phyloP scores from a whole-genome alignment of 2,888 invertebrate species.

The Neoitamus cyanurus region DNA sequence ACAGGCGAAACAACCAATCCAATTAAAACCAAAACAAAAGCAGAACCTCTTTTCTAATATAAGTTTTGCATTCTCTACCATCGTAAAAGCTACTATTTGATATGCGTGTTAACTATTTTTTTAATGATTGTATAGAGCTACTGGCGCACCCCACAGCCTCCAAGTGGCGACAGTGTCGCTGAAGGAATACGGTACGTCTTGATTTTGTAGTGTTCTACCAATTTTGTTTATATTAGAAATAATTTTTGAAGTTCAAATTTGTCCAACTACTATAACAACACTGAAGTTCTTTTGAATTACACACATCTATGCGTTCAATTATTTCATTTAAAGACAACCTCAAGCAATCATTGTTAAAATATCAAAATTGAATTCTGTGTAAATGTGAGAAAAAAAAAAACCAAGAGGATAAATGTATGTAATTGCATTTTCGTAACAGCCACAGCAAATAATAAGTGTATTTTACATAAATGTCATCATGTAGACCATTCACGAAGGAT shows the following conservation, averaged over 20 bases:
- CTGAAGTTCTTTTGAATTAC: too few relatives aligned
- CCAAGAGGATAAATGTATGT: background rate
- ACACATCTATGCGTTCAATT: too few relatives aligned
- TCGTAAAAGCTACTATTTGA: background rate
- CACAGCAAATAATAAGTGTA: background rate
- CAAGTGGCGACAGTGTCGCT: background rate
- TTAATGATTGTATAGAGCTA: too few relatives aligned
- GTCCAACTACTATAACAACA: too few relatives aligned
- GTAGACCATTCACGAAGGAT: too few relatives aligned
- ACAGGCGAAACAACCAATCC: background rate
- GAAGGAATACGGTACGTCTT: background rate
- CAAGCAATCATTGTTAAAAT: background rate
- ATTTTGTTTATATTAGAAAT: background rate
- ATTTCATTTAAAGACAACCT: too few relatives aligned
- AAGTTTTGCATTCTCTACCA: background rate
- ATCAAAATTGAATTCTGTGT: background rate
- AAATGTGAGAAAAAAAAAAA: background rate
- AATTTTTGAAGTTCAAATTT: too few relatives aligned
- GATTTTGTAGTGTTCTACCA: background rate
- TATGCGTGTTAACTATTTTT: background rate
- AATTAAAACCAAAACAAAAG: slow-evolving; percentile 13
- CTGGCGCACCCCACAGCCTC: too few relatives aligned
- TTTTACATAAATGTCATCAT: too few relatives aligned
- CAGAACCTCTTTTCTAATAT: background rate
- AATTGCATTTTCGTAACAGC: background rate